Base-by-base conservation (phyloP, 2,888 invertebrate genomes). In the Eremobia ochroleuca region DNA sequence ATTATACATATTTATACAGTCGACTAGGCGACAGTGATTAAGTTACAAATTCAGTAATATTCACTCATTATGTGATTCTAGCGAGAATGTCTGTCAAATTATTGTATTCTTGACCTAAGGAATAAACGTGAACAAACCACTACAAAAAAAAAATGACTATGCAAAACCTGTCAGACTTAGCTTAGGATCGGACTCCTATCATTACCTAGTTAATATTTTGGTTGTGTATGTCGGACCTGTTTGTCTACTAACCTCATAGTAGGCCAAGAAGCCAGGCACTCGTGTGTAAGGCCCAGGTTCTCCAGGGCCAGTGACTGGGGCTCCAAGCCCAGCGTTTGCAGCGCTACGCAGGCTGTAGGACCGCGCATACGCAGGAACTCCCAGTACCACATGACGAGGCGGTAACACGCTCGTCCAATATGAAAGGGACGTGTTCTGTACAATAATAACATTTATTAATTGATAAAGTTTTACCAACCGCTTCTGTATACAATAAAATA, bases 361-460 rank as follows among this genome's bases (percentile, higher is more conserved):
- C 85, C 98, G 98, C 0, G 98, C 98, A 92, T 98, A 98, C 46
- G 98, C 95, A 0, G 98, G 98, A 93, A 98, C 97, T 67, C 98
- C 98, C 96, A 98, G 96, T 1, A 98, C 97, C 0, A 98, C 91
- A 93, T 98, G 98, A 67, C 95, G 95, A 0, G 97, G 94, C 3
- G 98, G 97, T 4, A 98, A 97, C 34, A 98, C 98, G 86, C 97
- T 97, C 34, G 98, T 95, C 98, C 98, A 98, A 92, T 98, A 98
- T 80, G 97, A 94, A 37, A 98, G 96, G 0, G 98, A 97, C 83
- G 97, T 97, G 92, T 98, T 98, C 97, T 97, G 92, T 31, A 89
- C 18, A 75, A 64, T 64, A 66, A 55, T 18, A 21, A 31, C 0
- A 34, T 13, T 67, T 31, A 67, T 66, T 46, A 25, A 46, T 46